Evolutionary conservation across 2,888 invertebrate species (phyloP).

Genomic region (Nineta flava): DNA sequence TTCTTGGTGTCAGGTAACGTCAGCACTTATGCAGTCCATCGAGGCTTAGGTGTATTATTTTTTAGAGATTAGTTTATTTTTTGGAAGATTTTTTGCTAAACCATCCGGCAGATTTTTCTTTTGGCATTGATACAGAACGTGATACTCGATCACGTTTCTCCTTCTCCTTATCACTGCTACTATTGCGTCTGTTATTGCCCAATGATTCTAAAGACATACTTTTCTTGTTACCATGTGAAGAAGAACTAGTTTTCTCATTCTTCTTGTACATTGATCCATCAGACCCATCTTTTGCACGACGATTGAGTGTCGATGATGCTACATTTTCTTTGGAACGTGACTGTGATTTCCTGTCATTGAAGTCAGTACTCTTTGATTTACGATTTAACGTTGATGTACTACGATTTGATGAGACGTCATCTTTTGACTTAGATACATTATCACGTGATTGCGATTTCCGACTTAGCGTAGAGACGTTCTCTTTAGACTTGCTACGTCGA

Average conservation of each 20-base stretch:
- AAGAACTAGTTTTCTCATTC: slow-evolving; percentile 30
- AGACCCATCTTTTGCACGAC: neutral
- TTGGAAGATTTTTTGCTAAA: slow-evolving; percentile 23
- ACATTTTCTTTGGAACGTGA: neutral
- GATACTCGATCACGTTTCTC: slow-evolving; percentile 33
- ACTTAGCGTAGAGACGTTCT: slow-evolving; percentile 20
- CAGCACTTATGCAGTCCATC: too few species aligned
- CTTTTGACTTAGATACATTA: slow-evolving; percentile 14
- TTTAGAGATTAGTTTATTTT: neutral
- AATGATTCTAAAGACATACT: slow-evolving; percentile 48
- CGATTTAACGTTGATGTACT: slow-evolving; percentile 21
- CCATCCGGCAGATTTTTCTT: slow-evolving; percentile 60
- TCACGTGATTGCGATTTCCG: slow-evolving; percentile 20
- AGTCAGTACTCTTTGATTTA: neutral
- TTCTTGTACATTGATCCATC: slow-evolving; percentile 20
- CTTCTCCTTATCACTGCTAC: slow-evolving; percentile 18
- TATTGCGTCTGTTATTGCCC: slow-evolving; percentile 24
- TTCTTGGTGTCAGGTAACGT: too few species aligned
- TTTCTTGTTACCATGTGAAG: slow-evolving; percentile 29
- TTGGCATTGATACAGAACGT: slow-evolving; percentile 55
- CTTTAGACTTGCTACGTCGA: slow-evolving; percentile 26
- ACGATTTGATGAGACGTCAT: slow-evolving; percentile 13
- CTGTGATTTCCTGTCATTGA: neutral
- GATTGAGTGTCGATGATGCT: neutral
- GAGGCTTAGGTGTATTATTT: too few species aligned